Evolutionary conservation across 2,113 vertebrate species (phyloP).

Genomic region (Corythornis madagascariensis): DNA sequence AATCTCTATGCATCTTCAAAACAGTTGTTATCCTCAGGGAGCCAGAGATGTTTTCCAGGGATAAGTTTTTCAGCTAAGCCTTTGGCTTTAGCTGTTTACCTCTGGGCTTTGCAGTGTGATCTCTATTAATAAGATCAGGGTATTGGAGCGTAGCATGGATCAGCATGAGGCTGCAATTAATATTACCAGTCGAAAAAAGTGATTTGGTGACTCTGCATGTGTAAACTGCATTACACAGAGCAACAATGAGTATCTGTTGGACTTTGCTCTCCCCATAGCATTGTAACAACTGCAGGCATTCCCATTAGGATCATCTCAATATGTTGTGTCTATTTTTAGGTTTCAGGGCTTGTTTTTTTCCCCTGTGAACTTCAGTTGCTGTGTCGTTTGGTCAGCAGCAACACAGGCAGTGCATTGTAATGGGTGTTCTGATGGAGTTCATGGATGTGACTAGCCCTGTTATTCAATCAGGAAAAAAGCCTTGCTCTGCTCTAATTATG

Average conservation of each 20-base stretch:
- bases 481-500: slow-evolving; percentile 18
- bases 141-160: neutral
- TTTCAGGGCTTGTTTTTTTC: neutral
- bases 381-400: neutral
- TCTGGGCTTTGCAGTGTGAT: neutral
- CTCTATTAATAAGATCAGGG: neutral
- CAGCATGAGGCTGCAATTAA: neutral
- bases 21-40: neutral
- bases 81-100: neutral
- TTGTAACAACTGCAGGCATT: neutral
- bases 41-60: neutral
- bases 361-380: neutral
- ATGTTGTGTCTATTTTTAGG: slow-evolving; percentile 4
- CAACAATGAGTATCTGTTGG: neutral
- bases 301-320: neutral
- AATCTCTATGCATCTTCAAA: neutral
- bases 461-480: neutral
- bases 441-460: neutral
- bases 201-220: neutral
- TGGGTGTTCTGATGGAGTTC: neutral
- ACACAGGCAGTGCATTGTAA: neutral
- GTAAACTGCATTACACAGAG: neutral
- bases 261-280: neutral
- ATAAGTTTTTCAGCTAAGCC: neutral
- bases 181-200: neutral